Evolutionary conservation across 2,888 invertebrate species (phyloP).

Genomic region (Pandemis corylana): DNA sequence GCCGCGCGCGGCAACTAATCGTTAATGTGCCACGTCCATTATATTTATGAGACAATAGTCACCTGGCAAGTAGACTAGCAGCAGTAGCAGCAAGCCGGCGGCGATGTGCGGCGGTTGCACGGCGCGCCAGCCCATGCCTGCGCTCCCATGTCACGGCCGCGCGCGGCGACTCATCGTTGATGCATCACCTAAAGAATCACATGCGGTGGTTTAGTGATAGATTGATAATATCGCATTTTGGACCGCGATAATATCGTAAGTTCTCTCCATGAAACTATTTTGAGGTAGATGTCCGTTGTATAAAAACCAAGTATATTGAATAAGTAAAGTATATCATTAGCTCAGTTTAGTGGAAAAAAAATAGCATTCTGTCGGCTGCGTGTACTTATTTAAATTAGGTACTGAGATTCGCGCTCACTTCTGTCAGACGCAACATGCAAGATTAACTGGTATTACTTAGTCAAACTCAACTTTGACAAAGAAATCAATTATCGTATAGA

Average conservation of each 20-base stretch:
- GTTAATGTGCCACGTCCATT: constrained; percentile 86
- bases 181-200: constrained; percentile 79
- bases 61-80: constrained; percentile 83
- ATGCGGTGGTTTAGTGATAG: not conserved
- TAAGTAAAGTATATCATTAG: no score
- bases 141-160: constrained; percentile 91
- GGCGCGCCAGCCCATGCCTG: constrained; percentile 96
- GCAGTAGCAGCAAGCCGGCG: constrained; percentile 85
- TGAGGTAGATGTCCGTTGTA: no score
- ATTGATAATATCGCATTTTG: not conserved
- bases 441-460: no score
- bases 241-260: not conserved
- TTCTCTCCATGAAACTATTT: no score
- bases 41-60: constrained; percentile 20
- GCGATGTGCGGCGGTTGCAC: constrained; percentile 89
- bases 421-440: no score
- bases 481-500: no score
- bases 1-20: constrained; percentile 89
- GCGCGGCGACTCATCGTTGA: constrained; percentile 91
- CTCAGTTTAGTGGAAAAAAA: no score
- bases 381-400: no score
- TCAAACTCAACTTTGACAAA: no score
- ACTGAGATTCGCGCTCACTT: no score
- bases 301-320: no score
- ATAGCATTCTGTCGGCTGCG: no score